Evolutionary conservation across 2,888 invertebrate species (phyloP), one percentile per base, ranked within the genome.

Genomic region (Hirtodrosophila trivittata): DNA sequence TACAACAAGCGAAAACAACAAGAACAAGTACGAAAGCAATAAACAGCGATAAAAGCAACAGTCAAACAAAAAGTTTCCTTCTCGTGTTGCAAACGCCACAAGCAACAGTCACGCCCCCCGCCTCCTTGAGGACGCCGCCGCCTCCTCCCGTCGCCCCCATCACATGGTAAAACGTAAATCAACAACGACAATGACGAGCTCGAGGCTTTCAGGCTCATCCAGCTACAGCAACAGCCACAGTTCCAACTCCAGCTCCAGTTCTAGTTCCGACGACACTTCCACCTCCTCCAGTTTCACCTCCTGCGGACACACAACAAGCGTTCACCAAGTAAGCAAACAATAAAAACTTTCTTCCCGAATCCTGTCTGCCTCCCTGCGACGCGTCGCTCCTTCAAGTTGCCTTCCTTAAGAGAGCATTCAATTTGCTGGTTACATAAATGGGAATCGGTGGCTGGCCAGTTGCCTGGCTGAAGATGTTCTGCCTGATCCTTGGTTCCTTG

Each of bases 301-400:
- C 51, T 45, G 57, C 62, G 54, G 60, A 66, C 35, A 62, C 49
- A 50, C 55, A 57, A 60, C 73, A 81, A 69, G 67, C 66, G 82
- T 70, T 67, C 75, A 77, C 65, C 87, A 87, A 87, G 80, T 81
- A 87, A 81, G 87, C 78, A 81, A 81, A 81, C 80, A 81, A 86
- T 70, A 77, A 84, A 56, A 82, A 84, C 68, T 67, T 84, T 63
- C 49, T 10, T 39, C 30, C 41, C 21, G n/a, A n/a, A n/a, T 12
- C 41, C 28, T 16, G 3, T 43, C 59, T 43, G 14, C 42, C 41
- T 38, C 33, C 55, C 28, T 21, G 37, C 51, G 7, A 46, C 18
- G 12, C 35, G 13, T 14, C 14, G 9, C 43, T 25, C 10, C 42
- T 35, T 57, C 25, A 33, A 43, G 45, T 32, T 59, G 47, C 33